Conservation (phyloP, 2,888 invertebrate genomes). For the Vesta saturnalis region DNA sequence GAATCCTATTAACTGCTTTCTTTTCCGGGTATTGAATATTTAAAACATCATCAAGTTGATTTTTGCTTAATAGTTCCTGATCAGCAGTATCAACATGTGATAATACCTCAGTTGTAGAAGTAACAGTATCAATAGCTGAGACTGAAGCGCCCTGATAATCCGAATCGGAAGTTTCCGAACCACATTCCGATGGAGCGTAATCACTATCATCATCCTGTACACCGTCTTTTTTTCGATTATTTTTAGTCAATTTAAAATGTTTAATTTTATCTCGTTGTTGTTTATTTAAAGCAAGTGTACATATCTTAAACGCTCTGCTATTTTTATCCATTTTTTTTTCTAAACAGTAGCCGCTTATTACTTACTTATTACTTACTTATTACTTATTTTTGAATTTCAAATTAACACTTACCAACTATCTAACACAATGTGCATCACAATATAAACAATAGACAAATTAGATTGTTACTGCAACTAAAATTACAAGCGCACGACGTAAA, state of each 20-base stretch:
- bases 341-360: not conserved
- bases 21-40: slow-evolving; percentile 7
- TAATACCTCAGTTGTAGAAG: slow-evolving; percentile 2
- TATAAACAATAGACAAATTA: slow-evolving; percentile 3
- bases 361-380: too few relatives aligned
- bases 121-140: slow-evolving; percentile 3
- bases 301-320: slow-evolving; percentile 1
- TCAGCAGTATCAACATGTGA: slow-evolving; percentile 5
- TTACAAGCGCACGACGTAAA: not conserved
- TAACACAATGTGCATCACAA: not conserved
- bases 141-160: slow-evolving; percentile 3
- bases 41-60: slow-evolving; percentile 1
- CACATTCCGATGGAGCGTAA: not conserved
- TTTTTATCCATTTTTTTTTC: slow-evolving; percentile 4
- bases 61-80: slow-evolving; percentile 4
- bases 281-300: slow-evolving; percentile 2
- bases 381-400: slow-evolving; percentile 5
- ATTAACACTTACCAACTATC: slow-evolving; percentile 1
- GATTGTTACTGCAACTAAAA: not conserved
- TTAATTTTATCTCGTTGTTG: slow-evolving; percentile 1
- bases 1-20: slow-evolving; percentile 5
- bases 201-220: not conserved
- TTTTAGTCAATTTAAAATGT: not conserved
- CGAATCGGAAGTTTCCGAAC: not conserved
- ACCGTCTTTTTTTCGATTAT: not conserved